phyloP scores from a whole-genome alignment of 2,113 vertebrate species.

The Tachysurus fulvidraco region DNA sequence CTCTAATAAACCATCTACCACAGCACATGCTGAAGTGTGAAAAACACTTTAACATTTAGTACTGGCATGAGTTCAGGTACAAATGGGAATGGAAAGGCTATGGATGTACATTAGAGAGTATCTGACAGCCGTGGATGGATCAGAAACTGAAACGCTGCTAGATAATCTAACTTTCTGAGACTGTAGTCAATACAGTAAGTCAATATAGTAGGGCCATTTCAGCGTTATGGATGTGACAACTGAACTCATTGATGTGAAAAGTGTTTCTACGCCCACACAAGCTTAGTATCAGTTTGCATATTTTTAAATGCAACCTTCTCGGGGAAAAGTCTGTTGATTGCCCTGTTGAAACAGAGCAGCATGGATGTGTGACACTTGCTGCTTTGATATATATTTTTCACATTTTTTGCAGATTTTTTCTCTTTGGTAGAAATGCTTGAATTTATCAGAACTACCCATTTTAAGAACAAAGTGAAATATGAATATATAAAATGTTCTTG shows the following conservation, averaged over 20 bases:
- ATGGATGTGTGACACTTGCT: not conserved
- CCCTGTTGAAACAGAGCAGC: not conserved
- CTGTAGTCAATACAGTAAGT: not conserved
- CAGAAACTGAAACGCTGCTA: constrained; percentile 6
- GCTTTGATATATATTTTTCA: not conserved
- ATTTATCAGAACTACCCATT: not conserved
- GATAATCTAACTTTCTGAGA: constrained; percentile 6
- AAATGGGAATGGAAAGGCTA: not conserved
- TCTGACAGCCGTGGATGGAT: constrained; percentile 15
- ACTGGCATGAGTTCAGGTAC: constrained; percentile 5
- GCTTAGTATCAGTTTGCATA: constrained; percentile 4
- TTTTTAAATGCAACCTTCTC: not conserved
- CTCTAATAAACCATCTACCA: not conserved
- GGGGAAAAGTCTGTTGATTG: constrained; percentile 1
- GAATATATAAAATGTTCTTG: not conserved
- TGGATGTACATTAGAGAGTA: not conserved
- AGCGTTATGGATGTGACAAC: constrained; percentile 1
- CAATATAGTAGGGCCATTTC: not conserved
- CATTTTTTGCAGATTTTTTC: no score
- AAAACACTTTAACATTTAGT: not conserved
- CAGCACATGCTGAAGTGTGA: not conserved
- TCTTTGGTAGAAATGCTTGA: not conserved
- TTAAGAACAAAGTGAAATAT: constrained; percentile 6
- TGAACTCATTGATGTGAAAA: constrained; percentile 7
- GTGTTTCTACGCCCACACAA: not conserved